These are phyloP conservation scores for Cassiopea andromeda DNA, from an alignment of 30 jellyfish, hydroid and myxozoan species.

Conservation along the genomic window DNA sequence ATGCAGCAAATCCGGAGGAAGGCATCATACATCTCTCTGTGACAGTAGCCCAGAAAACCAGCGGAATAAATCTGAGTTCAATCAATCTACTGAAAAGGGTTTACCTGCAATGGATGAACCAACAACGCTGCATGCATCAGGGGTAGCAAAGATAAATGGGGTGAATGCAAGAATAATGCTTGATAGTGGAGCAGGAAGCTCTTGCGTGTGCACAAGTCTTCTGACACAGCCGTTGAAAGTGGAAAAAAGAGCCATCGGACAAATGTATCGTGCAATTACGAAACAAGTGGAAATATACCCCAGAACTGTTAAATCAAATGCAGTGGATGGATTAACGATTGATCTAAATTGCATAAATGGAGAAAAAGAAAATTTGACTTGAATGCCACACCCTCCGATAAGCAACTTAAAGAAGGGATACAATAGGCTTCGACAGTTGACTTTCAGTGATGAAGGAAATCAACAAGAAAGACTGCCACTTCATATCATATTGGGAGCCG, in stretches of 20 bases:
- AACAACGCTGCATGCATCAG: slow-evolving; percentile 67
- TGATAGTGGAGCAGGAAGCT: slow-evolving; percentile 62
- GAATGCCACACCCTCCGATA: slow-evolving; percentile 51
- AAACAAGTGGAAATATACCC: slow-evolving; percentile 24
- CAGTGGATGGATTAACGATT: slow-evolving; percentile 42
- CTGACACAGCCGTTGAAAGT: slow-evolving; percentile 52
- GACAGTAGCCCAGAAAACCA: slow-evolving; percentile 19
- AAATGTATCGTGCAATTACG: slow-evolving; percentile 52
- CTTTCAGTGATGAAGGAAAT: slow-evolving; percentile 63
- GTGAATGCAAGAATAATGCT: slow-evolving; percentile 46
- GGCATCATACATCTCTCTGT: slow-evolving; percentile 13
- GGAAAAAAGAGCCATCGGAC: slow-evolving; percentile 50
- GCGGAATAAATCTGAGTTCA: slow-evolving; percentile 9
- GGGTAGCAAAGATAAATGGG: slow-evolving; percentile 61
- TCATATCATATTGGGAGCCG: slow-evolving; percentile 42
- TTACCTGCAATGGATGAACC: slow-evolving; percentile 11
- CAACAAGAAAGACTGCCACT: slow-evolving; percentile 44
- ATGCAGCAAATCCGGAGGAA: slow-evolving; percentile 11
- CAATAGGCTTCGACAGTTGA: slow-evolving; percentile 30
- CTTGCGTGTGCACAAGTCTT: slow-evolving; percentile 61
- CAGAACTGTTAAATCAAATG: slow-evolving; percentile 26
- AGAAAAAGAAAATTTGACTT: slow-evolving; percentile 54
- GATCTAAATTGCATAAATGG: slow-evolving; percentile 56
- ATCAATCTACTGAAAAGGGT: slow-evolving; percentile 20
- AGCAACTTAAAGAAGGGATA: slow-evolving; percentile 58